phyloP scores from a whole-genome alignment of 2,888 invertebrate species.

The Drosophila barbarae region DNA sequence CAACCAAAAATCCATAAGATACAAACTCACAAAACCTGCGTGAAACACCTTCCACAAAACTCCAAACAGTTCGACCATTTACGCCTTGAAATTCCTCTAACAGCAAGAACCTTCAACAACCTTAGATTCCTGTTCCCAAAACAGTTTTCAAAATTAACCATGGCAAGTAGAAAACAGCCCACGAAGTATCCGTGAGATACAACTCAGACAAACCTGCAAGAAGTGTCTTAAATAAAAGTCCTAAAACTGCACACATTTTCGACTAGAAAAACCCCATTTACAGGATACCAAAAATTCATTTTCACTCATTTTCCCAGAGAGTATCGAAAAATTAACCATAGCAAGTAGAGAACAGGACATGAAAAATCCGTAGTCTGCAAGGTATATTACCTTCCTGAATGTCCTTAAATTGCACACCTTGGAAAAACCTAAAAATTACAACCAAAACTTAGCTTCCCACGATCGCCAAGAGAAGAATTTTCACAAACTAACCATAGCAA shows the following conservation, averaged over 20 bases:
- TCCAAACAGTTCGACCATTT: not conserved
- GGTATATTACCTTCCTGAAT: not conserved
- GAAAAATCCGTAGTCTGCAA: constrained; percentile 47
- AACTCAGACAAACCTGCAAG: not conserved
- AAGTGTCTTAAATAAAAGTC: not conserved
- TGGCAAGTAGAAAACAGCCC: constrained; percentile 14
- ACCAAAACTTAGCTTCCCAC: constrained; percentile 8
- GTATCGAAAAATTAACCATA: constrained; percentile 5
- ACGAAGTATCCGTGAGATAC: constrained; percentile 8
- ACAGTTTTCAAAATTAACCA: not conserved
- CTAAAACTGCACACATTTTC: constrained; percentile 9
- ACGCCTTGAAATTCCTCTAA: constrained; percentile 3
- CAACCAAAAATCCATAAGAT: constrained; percentile 9
- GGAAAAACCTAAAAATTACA: constrained; percentile 19
- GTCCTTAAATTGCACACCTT: constrained; percentile 11
- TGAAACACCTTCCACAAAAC: constrained; percentile 18
- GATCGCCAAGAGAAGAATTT: not conserved
- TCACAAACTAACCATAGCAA: constrained; percentile 16
- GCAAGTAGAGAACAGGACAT: constrained; percentile 24
- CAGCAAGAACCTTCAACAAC: not conserved
- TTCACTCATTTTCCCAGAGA: not conserved
- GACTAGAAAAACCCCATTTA: constrained; percentile 17
- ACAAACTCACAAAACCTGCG: constrained; percentile 2
- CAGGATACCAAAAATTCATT: constrained; percentile 1
- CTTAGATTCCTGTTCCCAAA: not conserved